Percentiles rank a stretch among this genome's conserved stretches.
Conservation (phyloP, 2,888 invertebrate genomes). For the Gortyna flavago region DNA sequence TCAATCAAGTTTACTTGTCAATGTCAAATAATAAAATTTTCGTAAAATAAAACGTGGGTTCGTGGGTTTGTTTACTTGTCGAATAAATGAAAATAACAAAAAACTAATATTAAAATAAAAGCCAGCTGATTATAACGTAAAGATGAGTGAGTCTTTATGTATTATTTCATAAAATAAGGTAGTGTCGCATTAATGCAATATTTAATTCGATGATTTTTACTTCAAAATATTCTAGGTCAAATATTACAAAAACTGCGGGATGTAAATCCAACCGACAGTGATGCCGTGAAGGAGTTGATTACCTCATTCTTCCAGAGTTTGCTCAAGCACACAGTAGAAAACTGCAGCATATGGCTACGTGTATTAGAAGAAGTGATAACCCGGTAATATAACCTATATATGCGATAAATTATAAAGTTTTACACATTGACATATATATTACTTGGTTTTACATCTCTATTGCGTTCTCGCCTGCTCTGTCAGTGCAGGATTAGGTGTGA, state of each 20-base stretch:
- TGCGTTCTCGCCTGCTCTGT: too few relatives aligned
- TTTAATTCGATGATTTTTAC: background rate
- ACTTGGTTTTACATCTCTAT: too few relatives aligned
- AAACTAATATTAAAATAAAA: slow-evolving; percentile 16
- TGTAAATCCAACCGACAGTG: slow-evolving; percentile 82
- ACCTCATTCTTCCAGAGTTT: slow-evolving; percentile 79
- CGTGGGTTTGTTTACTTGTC: slow-evolving; percentile 67
- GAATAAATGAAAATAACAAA: slow-evolving; percentile 12
- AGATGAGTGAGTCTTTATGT: slow-evolving; percentile 69
- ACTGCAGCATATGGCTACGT: slow-evolving; percentile 77
- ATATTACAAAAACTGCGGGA: slow-evolving; percentile 80
- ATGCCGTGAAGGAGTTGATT: slow-evolving; percentile 82
- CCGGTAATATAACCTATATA: slow-evolving; percentile 82
- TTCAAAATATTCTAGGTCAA: slow-evolving; percentile 76
- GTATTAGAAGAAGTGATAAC: slow-evolving; percentile 78
- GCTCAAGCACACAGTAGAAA: slow-evolving; percentile 73
- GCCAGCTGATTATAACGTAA: slow-evolving; percentile 17
- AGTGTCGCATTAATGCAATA: background rate
- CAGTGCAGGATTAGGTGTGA: background rate
- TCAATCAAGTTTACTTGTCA: slow-evolving; percentile 7
- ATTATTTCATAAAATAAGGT: background rate
- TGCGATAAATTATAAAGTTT: background rate
- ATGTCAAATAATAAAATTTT: background rate
- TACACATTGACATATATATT: too few relatives aligned
- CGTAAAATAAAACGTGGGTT: slow-evolving; percentile 43